Conservation (phyloP, 2,113 vertebrate species). For the Muntiacus reevesi region DNA sequence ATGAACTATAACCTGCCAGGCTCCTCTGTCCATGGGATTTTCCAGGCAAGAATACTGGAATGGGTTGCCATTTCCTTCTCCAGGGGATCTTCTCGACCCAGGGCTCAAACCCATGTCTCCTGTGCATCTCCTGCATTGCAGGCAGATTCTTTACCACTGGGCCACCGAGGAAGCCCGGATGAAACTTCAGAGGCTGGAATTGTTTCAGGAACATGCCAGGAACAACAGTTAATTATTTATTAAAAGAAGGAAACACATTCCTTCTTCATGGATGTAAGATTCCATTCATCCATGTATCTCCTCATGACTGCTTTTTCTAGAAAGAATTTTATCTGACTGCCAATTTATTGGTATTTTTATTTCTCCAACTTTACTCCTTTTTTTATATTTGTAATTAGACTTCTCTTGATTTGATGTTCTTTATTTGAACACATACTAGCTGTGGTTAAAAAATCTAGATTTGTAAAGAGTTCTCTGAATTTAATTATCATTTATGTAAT, state of each 20-base stretch:
- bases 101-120: background rate
- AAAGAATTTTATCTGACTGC: background rate
- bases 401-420: background rate
- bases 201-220: too few species aligned
- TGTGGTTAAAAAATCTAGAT: background rate
- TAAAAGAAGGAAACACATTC: background rate
- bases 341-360: background rate
- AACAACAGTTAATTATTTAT: background rate
- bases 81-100: background rate
- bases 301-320: background rate
- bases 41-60: background rate
- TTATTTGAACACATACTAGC: background rate
- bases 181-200: background rate
- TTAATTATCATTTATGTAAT: background rate
- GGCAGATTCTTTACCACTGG: background rate
- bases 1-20: background rate
- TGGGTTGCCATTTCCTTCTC: background rate
- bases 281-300: background rate
- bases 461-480: background rate
- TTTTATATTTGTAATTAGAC: background rate
- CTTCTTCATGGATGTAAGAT: background rate
- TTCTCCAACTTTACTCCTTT: background rate
- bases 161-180: background rate
- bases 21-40: background rate
- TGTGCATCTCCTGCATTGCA: background rate